Evolutionary conservation across 2,113 vertebrate genomes (phyloP).

Genomic region (Alces alces): DNA sequence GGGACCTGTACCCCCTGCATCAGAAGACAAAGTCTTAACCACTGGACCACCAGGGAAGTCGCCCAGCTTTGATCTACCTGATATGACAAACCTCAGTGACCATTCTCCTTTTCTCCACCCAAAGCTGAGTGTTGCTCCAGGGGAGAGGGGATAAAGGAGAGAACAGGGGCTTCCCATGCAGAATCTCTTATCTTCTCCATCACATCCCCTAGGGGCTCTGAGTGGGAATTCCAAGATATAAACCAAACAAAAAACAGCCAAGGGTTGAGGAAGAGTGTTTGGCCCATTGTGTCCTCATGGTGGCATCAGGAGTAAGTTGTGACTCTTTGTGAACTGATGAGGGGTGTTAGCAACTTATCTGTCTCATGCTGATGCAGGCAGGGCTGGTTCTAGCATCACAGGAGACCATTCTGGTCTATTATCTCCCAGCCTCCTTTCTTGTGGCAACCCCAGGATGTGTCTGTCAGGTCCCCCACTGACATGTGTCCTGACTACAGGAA

Average conservation of each 20-base stretch:
- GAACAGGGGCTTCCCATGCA: neutral
- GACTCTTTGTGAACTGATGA: neutral
- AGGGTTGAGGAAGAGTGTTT: neutral
- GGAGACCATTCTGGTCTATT: neutral
- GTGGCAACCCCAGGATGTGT: accelerated
- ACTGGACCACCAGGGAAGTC: neutral
- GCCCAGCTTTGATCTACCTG: neutral
- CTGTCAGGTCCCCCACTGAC: neutral
- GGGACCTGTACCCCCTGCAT: neutral
- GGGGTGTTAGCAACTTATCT: neutral
- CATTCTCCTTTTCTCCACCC: neutral
- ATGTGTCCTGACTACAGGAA: neutral
- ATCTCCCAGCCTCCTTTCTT: neutral
- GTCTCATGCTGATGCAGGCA: neutral
- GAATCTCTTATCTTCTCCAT: neutral
- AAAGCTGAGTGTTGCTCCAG: neutral
- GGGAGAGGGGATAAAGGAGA: neutral
- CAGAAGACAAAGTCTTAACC: neutral
- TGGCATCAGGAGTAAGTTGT: neutral
- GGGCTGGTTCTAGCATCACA: neutral
- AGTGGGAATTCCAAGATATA: neutral
- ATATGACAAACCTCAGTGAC: neutral
- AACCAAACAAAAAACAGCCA: neutral
- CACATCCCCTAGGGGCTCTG: neutral
- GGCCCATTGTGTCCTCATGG: neutral